Base-by-base conservation (phyloP, 1,140 invertebrate species). In the Drosophila ogumai region DNA sequence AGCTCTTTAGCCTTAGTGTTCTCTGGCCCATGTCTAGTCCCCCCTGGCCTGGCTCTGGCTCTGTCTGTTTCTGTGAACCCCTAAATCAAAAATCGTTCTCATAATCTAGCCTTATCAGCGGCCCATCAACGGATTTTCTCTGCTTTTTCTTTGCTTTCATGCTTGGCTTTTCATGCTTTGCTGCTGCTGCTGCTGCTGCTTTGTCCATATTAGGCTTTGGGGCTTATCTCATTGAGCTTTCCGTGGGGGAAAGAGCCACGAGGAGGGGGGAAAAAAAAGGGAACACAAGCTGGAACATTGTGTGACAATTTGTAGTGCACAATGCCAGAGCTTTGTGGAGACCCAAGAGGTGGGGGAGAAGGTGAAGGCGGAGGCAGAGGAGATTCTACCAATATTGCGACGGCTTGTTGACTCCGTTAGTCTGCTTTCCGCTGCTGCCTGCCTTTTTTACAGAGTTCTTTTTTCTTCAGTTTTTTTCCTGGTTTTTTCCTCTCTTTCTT, bases 261-360 rank as follows among this genome's bases (percentile, higher is more conserved):
- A 9, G 15, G 12, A n/a, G 46, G 12, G 17, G 56, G 34, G 5
- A 12, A 6, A 8, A 32, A 7, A 10, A 5, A 17, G 41, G 22
- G 32, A 32, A 36, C 28, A 54, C 49, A 61, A 66, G 68, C 28
- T 38, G 66, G 7, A 38, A 72, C 65, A 72, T 66, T 75, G 65
- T 82, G 82, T 82, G 75, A 87, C 79, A 82, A 79, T 87, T 79
- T 86, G 69, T 86, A 73, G 58, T 57, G 61, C 67, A 86, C 63
- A 67, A 81, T 81, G 66, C 46, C 41, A 22, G 25, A 57, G 67
- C 84, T 76, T 80, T 87, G 80, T 87, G 61, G 47, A 17, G 32
- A 63, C 43, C 28, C 2, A 15, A 1, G 1, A 52, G 46, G 13
- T 1, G 3, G 1, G 8, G 28, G 6, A 7, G 13, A 8, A 36